Evolutionary conservation across 2,888 invertebrate genomes (phyloP).

Genomic region (Thera obeliscata): DNA sequence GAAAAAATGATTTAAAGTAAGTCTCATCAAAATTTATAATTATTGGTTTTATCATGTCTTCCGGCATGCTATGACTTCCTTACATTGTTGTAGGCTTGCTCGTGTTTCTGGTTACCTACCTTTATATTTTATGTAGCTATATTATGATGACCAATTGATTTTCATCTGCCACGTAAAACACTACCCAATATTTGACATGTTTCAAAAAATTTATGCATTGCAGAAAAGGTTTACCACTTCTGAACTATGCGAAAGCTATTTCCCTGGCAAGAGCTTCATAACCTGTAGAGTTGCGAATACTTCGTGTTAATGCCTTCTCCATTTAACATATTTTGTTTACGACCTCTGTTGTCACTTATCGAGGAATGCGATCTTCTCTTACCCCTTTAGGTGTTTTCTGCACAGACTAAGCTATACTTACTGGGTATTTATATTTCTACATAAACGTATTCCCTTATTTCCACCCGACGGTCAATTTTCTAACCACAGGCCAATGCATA

Average conservation of each 20-base stretch:
- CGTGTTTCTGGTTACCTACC: neutral
- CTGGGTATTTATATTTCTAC: neutral
- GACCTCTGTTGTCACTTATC: conserved; percentile 56
- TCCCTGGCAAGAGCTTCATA: conserved; percentile 1
- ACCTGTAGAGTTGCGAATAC: conserved; percentile 6
- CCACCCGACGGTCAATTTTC: neutral
- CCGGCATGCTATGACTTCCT: neutral
- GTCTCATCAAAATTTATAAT: no score
- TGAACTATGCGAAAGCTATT: conserved; percentile 1
- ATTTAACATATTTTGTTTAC: conserved; percentile 55
- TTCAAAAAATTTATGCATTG: neutral
- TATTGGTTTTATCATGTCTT: no score
- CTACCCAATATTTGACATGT: neutral
- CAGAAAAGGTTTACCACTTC: neutral
- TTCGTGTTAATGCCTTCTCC: conserved; percentile 40
- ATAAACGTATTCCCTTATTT: neutral
- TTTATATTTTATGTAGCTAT: neutral
- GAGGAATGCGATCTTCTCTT: conserved; percentile 58
- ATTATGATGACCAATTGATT: neutral
- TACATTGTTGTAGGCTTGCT: neutral
- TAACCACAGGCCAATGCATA: neutral
- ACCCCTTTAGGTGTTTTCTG: conserved; percentile 2
- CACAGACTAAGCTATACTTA: neutral
- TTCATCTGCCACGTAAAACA: neutral
- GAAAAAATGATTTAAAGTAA: no score